Percentiles rank a stretch among this genome's conserved stretches.
These are phyloP conservation scores for Camarhynchus parvulus DNA, from an alignment of 2,113 vertebrate genomes.

Conservation along the genomic window DNA sequence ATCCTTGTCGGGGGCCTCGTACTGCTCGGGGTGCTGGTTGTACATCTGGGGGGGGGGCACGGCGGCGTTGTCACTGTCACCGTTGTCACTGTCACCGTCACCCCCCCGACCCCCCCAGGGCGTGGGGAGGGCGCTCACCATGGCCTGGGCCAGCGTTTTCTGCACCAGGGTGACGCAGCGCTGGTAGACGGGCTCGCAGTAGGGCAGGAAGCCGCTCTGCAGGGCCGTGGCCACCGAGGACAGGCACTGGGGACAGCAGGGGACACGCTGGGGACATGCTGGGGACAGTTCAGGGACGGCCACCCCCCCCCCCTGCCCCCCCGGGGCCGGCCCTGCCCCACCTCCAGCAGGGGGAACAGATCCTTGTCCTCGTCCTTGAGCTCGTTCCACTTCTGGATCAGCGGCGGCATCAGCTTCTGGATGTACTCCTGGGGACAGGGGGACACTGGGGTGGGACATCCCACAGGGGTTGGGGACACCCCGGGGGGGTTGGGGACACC, in stretches of 20 bases:
- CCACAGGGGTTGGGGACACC: too few species aligned
- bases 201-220: constrained; percentile 93
- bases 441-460: too few species aligned
- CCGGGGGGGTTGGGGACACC: too few species aligned
- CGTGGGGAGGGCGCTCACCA: constrained; percentile 76
- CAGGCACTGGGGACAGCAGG: constrained; percentile 76
- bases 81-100: too few species aligned
- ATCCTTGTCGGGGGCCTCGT: constrained; percentile 94
- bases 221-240: constrained; percentile 93
- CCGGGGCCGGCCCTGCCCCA: not conserved
- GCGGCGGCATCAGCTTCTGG: constrained; percentile 13
- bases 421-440: not conserved
- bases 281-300: too few species aligned
- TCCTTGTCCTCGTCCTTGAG: constrained; percentile 30
- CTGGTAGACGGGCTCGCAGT: constrained; percentile 95
- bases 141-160: constrained; percentile 93
- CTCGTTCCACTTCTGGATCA: constrained; percentile 29
- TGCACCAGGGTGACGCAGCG: constrained; percentile 94
- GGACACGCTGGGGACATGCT: not conserved
- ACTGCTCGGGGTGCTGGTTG: constrained; percentile 94
- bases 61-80: too few species aligned
- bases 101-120: not conserved
- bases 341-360: not conserved
- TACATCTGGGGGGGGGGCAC: constrained; percentile 85
- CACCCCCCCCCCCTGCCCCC: too few species aligned